phyloP scores from a whole-genome alignment of 2,888 invertebrate species.

The Acanthopleura granulata region DNA sequence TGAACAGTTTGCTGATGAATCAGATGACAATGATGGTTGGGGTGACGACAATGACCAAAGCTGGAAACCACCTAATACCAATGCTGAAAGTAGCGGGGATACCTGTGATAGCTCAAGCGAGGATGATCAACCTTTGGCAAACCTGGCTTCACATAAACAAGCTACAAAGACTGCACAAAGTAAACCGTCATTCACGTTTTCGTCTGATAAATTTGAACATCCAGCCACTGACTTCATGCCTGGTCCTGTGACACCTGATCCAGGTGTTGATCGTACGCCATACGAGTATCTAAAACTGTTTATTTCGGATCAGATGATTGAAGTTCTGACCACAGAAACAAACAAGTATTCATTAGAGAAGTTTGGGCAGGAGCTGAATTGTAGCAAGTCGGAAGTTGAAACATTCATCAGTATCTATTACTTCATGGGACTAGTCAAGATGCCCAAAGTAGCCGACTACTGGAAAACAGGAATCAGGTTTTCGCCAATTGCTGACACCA shows the following conservation, averaged over 20 bases:
- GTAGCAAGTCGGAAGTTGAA: not conserved
- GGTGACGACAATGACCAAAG: too few relatives aligned
- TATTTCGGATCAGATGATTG: conserved; percentile 4
- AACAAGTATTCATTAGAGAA: conserved; percentile 8
- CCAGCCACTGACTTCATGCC: not conserved
- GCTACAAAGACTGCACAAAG: not conserved
- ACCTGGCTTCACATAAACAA: not conserved
- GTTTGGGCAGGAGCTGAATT: not conserved
- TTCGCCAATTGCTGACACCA: conserved; percentile 13
- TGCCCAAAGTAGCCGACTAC: conserved; percentile 1
- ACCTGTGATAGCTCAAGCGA: too few relatives aligned
- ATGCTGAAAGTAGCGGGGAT: too few relatives aligned
- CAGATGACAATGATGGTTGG: too few relatives aligned
- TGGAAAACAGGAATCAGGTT: not conserved
- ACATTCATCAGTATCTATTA: conserved; percentile 14
- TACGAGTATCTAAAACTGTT: conserved; percentile 11
- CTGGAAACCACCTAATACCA: too few relatives aligned
- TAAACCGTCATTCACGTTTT: not conserved
- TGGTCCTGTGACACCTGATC: not conserved
- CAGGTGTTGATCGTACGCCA: conserved; percentile 3
- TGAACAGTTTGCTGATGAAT: too few relatives aligned
- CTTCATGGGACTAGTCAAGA: conserved; percentile 2
- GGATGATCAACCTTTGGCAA: not conserved
- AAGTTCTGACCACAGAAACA: not conserved
- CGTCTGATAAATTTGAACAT: not conserved